Evolutionary conservation across 2,797 vertebrate genomes (phyloP).

Genomic region (Clamator glandarius): DNA sequence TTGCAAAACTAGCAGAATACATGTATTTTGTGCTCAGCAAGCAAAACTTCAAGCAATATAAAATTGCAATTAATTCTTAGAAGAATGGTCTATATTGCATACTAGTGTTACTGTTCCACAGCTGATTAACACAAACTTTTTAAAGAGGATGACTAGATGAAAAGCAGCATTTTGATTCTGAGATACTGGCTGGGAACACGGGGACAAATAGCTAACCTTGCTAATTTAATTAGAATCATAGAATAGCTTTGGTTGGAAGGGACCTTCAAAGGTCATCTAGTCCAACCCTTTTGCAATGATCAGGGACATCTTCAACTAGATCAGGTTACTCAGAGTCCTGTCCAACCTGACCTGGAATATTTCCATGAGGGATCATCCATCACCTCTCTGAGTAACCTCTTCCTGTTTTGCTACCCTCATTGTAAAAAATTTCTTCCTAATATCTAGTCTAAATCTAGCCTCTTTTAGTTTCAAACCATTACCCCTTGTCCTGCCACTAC

Average conservation of each 20-base stretch:
- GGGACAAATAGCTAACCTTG: neutral
- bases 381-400: neutral
- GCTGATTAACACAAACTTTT: neutral
- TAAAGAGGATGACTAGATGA: neutral
- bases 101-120: neutral
- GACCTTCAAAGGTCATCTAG: neutral
- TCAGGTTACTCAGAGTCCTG: fast-evolving
- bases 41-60: neutral
- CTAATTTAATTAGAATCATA: neutral
- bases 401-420: too few relatives aligned
- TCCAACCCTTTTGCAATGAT: neutral
- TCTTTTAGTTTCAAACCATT: neutral
- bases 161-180: neutral
- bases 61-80: neutral
- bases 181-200: neutral
- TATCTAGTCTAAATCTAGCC: neutral
- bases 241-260: neutral
- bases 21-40: neutral
- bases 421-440: neutral
- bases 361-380: neutral
- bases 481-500: neutral
- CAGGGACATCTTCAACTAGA: neutral
- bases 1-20: neutral
- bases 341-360: neutral
- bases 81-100: neutral